Evolutionary conservation across 2,888 invertebrate genomes (phyloP), one percentile per base, ranked within the genome.

Genomic region (Busseola fusca): DNA sequence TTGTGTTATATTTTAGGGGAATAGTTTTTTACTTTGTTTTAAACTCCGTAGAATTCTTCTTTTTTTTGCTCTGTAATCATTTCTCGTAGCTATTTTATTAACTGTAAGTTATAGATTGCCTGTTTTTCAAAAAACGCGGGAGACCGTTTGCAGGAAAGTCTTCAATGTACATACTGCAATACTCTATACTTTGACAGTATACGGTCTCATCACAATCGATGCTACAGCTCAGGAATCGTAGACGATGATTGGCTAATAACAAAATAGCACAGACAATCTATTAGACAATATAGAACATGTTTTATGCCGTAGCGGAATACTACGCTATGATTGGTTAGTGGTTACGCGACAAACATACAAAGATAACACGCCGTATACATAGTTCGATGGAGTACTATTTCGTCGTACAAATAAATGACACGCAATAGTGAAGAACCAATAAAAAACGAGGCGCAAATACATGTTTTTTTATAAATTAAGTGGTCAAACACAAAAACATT

Each of bases 341-440:
- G 64, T 77, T 72, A 80, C 75, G 67, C 82, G 83, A 82, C 83
- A 82, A 85, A 85, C 73, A 77, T 83, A 85, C 79, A 85, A 70
- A 83, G 85, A 86, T 86, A 86, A 86, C 85, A 75, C 72, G 66
- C 74, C 66, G 83, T 84, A 78, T 82, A 82, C 74, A 84, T 85
- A 86, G 80, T 76, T 76, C 76, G 82, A 78, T 70, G 81, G 89
- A 89, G 89, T 92, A 92, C 88, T 93, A 92, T 92, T 92, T 91
- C 92, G 93, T 89, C 92, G 92, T 93, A 94, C 93, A 93, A 93
- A 93, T 93, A 93, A 94, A 94, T 95, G 95, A 95, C 94, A 95
- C 95, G 95, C 95, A 95, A 93, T 95, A 94, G 93, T 92, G 89
- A 91, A 89, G 91, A 94, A 91, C 93, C 91, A 92, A 91, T 93